Percentiles rank a stretch among this genome's conserved stretches.
Conservation (phyloP, 2,888 invertebrate species). For the Papilio gigon region DNA sequence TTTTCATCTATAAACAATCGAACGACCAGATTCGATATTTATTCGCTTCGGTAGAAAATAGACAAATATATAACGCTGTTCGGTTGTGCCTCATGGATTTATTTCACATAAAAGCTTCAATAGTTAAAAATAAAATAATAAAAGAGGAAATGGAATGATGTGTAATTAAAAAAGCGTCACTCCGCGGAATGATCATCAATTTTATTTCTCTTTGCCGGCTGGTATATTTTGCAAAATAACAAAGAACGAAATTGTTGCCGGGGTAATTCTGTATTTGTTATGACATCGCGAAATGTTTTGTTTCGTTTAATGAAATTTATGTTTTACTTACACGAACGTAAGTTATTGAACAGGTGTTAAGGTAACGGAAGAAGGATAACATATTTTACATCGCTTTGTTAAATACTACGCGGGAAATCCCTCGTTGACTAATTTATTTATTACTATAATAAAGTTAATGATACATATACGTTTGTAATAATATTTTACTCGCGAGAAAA, state of each 20-base stretch:
- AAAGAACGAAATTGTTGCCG: slow-evolving; percentile 36
- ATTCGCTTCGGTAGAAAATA: too few species aligned
- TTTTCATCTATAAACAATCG: neutral
- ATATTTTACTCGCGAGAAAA: too few species aligned
- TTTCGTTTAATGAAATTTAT: slow-evolving; percentile 24
- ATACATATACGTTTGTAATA: neutral
- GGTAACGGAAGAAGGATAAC: neutral
- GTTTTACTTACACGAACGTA: slow-evolving; percentile 10
- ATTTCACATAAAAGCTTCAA: too few species aligned
- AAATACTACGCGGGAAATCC: neutral
- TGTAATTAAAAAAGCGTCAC: slow-evolving; percentile 21
- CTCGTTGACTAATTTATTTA: neutral
- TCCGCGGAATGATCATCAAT: slow-evolving; percentile 32
- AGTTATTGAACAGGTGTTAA: slow-evolving; percentile 11
- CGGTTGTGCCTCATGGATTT: too few species aligned
- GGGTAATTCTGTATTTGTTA: slow-evolving; percentile 30
- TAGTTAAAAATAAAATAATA: slow-evolving; percentile 1
- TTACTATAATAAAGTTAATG: neutral
- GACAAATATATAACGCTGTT: too few species aligned
- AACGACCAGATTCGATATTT: neutral
- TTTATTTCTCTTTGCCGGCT: slow-evolving; percentile 41
- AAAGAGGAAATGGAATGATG: neutral
- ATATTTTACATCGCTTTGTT: neutral
- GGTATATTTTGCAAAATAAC: slow-evolving; percentile 37
- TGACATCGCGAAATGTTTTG: slow-evolving; percentile 31